Percentiles rank a stretch among this genome's conserved stretches.
These are phyloP conservation scores for Dinothrombium tinctorium DNA, from an alignment of 1,140 invertebrate species.

Conservation along the genomic window DNA sequence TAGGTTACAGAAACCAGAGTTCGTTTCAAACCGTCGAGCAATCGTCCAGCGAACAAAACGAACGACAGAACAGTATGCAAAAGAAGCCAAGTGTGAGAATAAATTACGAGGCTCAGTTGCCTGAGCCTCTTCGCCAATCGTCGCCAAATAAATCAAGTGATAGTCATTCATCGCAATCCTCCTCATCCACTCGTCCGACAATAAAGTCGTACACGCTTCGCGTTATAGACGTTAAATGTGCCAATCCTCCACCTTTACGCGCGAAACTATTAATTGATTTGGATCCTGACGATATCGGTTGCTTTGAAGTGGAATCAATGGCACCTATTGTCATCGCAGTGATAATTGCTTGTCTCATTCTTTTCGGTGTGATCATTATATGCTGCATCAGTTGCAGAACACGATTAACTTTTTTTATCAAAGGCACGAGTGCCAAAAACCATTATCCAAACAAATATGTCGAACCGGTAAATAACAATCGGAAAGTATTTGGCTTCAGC, in stretches of 20 bases:
- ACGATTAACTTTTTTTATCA: constrained; percentile 1
- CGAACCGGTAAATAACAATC: too few relatives aligned
- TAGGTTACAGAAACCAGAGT: neutral
- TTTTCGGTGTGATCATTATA: neutral
- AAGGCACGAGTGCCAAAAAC: too few relatives aligned
- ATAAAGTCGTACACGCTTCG: neutral
- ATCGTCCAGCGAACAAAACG: neutral
- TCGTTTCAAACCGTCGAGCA: neutral
- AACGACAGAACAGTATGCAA: neutral
- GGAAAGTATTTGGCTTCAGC: too few relatives aligned
- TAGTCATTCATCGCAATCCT: neutral
- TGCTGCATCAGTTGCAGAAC: neutral
- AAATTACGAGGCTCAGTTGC: too few relatives aligned
- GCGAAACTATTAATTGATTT: neutral
- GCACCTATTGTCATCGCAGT: constrained; percentile 1
- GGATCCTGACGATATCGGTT: neutral
- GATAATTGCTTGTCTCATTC: neutral
- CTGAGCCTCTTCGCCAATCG: too few relatives aligned
- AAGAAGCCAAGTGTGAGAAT: too few relatives aligned
- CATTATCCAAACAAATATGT: too few relatives aligned
- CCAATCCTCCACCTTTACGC: neutral
- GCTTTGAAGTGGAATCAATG: constrained; percentile 1
- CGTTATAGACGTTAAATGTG: neutral
- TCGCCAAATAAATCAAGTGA: too few relatives aligned
- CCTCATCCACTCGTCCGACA: neutral